Base-by-base conservation (phyloP, 2,113 vertebrate genomes). In the Xyliphius kryptos region DNA sequence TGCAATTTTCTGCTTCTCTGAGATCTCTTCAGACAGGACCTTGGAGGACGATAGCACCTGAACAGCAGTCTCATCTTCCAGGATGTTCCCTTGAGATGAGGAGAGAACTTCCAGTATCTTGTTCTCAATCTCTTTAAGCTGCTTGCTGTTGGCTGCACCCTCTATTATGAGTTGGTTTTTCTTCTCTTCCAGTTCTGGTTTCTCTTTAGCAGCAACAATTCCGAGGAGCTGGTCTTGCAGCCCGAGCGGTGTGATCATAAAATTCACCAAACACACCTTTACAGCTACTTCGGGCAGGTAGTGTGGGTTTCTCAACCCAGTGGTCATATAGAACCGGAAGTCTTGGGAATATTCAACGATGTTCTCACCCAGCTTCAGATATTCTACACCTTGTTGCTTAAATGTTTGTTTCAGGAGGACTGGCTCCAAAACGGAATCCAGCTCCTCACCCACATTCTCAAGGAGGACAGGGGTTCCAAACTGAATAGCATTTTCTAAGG, bases 221-320 rank as follows among this genome's bases (percentile, higher is more conserved):
- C 93, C 93, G 21, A 97, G 85, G 54, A 97, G 91, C 22, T 97
- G 94, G 67, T 97, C 93, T 73, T 97, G 89, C 53, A 97, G 87
- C 16, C 93, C 94, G 22, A 94, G 75, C 9, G 94, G 93, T 0
- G 94, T 97, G 76, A 97, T 97, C 91, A 93, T 92, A 40, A 97
- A 96, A 80, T 97, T 97, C 54, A 97, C 83, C 8, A 97, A 84
- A 72, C 94, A 97, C 68, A 97, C 93, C 76, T 96, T 97, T 41
- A 94, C 88, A 0, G 93, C 90, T 3, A 96, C 83, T 72, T 97
- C 93, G 5, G 94, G 93, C 14, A 95, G 86, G 73, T 94, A 97
- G 77, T 96, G 94, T 16, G 92, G 93, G 72, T 92, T 97, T 71
- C 93, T 89, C 76, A 95, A 79, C n/a, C 86, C 80, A 0, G 93